A percentile compares a stretch with the other conserved stretches of the same genome.
These are phyloP conservation scores for Drosophila lacicola DNA, from an alignment of 2,888 invertebrate genomes.

Conservation along the genomic window DNA sequence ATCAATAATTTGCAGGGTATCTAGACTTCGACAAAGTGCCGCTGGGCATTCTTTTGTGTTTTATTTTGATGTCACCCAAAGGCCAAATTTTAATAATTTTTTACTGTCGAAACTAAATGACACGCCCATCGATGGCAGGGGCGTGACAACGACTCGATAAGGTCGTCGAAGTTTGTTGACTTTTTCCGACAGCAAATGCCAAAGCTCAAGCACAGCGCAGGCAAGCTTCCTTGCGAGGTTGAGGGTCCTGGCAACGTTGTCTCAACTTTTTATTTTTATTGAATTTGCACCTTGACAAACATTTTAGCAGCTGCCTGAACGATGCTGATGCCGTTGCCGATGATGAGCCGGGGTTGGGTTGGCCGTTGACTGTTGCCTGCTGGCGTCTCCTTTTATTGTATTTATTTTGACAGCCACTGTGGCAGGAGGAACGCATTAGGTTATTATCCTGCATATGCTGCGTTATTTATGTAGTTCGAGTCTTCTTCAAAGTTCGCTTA, in stretches of 20 bases:
- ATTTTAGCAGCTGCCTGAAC: conserved; percentile 64
- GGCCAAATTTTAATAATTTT: conserved; percentile 76
- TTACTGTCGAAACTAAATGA: conserved; percentile 53
- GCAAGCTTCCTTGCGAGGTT: background rate
- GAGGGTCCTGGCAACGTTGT: conserved; percentile 23
- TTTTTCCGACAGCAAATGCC: conserved; percentile 42
- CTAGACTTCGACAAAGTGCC: background rate
- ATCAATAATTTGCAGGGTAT: conserved; percentile 5
- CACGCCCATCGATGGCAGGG: conserved; percentile 55
- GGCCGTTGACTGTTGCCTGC: background rate
- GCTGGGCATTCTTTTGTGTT: conserved; percentile 3
- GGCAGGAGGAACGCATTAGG: conserved; percentile 39
- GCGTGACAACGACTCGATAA: conserved; percentile 79
- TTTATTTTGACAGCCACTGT: conserved; percentile 74
- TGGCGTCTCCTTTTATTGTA: conserved; percentile 54
- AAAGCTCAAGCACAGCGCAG: conserved; percentile 32
- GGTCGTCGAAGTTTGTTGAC: conserved; percentile 63
- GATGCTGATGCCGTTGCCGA: conserved; percentile 36
- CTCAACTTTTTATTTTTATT: conserved; percentile 74
- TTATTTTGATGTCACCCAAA: conserved; percentile 67
- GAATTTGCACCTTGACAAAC: conserved; percentile 78
- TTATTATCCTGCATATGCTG: conserved; percentile 59
- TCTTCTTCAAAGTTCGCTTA: conserved; percentile 23
- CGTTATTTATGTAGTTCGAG: conserved; percentile 51
- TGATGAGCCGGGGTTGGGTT: conserved; percentile 31